phyloP scores from a whole-genome alignment of 2,888 invertebrate species.

The Adelphocoris suturalis region DNA sequence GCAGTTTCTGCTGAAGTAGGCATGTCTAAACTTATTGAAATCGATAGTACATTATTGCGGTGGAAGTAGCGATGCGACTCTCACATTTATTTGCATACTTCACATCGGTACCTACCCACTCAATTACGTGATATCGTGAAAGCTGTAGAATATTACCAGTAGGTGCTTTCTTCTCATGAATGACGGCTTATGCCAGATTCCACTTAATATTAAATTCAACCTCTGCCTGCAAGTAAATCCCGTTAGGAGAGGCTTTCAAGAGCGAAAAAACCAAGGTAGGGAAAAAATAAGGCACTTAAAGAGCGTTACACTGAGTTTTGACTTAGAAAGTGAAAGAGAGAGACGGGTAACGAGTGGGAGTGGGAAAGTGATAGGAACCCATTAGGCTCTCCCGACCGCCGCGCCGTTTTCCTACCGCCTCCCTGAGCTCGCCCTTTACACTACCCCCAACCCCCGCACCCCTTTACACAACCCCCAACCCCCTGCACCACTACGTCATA shows the following conservation, averaged over 20 bases:
- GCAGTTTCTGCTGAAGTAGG: too few relatives aligned
- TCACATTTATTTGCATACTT: too few relatives aligned
- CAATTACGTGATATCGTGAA: too few relatives aligned
- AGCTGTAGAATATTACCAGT: too few relatives aligned
- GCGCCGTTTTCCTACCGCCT: conserved; percentile 26
- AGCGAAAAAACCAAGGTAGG: conserved; percentile 11
- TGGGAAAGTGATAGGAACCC: conserved; percentile 33
- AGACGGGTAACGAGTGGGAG: not conserved
- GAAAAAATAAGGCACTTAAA: conserved; percentile 20
- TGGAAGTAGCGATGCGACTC: too few relatives aligned
- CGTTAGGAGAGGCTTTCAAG: not conserved
- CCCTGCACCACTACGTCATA: not conserved
- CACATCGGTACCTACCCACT: too few relatives aligned
- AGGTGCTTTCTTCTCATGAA: too few relatives aligned
- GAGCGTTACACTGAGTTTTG: conserved; percentile 12
- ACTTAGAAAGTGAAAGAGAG: conserved; percentile 37
- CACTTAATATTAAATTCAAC: not conserved
- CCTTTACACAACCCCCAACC: not conserved
- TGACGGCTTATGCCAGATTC: not conserved
- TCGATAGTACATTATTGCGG: too few relatives aligned
- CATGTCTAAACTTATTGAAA: too few relatives aligned
- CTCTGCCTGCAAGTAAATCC: not conserved
- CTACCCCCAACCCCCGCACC: not conserved
- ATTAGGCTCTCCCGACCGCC: conserved; percentile 19
- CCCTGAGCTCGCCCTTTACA: conserved; percentile 17